A percentile compares a stretch with the other conserved stretches of the same genome.
These are phyloP conservation scores for Coecobrya sp. DNA, from an alignment of 2,888 invertebrate species.

Conservation along the genomic window DNA sequence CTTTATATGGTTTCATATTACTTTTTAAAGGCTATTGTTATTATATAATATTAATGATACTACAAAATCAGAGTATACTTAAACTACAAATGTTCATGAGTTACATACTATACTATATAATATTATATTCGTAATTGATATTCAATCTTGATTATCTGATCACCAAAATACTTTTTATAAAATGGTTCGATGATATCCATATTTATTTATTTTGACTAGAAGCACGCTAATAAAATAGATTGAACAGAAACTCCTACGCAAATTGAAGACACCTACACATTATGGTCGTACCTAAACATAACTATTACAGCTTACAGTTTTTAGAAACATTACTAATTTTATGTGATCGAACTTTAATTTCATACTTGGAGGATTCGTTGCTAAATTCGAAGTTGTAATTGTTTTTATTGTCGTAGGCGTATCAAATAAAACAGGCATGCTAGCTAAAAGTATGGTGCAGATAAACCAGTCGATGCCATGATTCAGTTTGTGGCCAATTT, in stretches of 20 bases:
- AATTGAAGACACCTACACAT: too few species aligned
- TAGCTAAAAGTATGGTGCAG: not conserved
- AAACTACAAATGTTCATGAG: constrained; percentile 14
- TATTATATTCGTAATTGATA: constrained; percentile 21
- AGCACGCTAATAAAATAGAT: too few species aligned
- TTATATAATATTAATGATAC: too few species aligned
- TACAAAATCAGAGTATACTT: not conserved
- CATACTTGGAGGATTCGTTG: constrained; percentile 43
- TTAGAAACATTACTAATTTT: too few species aligned
- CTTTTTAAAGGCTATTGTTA: too few species aligned
- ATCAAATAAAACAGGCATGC: not conserved
- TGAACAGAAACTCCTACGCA: too few species aligned
- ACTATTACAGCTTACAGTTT: too few species aligned
- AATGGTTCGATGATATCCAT: too few species aligned
- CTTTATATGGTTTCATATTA: too few species aligned
- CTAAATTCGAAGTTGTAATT: not conserved
- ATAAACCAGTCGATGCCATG: not conserved
- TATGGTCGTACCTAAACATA: too few species aligned
- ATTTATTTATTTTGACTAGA: too few species aligned
- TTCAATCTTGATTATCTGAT: not conserved
- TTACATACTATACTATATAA: too few species aligned
- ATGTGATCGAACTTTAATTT: constrained; percentile 26
- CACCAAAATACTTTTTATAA: not conserved
- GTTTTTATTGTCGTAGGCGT: not conserved
- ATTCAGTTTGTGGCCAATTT: not conserved